Evolutionary conservation across 2,113 vertebrate genomes (phyloP).

Genomic region (Syngnathoides biaculeatus): DNA sequence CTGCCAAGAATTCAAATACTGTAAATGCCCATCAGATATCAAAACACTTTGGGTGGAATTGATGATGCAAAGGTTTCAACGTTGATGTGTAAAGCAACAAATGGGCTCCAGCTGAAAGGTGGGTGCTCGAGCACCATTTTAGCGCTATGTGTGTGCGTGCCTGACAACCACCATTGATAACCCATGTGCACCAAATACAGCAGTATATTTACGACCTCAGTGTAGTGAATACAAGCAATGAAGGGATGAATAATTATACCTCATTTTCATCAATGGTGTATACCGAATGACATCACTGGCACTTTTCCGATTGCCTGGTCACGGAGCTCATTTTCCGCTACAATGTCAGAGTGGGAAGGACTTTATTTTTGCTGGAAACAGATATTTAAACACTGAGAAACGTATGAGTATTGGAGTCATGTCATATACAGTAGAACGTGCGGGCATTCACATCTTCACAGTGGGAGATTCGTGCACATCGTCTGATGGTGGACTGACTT

Average conservation of each 20-base stretch:
- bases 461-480: conserved; percentile 42
- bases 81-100: too few species aligned
- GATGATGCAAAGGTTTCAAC: too few species aligned
- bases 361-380: conserved; percentile 84
- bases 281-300: conserved; percentile 24
- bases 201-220: neutral
- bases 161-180: neutral
- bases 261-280: conserved; percentile 12
- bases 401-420: conserved; percentile 39
- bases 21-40: too few species aligned
- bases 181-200: too few species aligned
- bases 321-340: conserved; percentile 39
- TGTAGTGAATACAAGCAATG: neutral
- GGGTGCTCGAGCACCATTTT: too few species aligned
- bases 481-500: conserved; percentile 44
- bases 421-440: conserved; percentile 46
- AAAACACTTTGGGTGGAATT: too few species aligned
- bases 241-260: conserved; percentile 14
- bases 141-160: too few species aligned
- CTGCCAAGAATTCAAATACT: too few species aligned
- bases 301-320: conserved; percentile 19
- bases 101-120: too few species aligned
- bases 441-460: conserved; percentile 18
- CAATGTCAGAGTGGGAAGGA: conserved; percentile 59
- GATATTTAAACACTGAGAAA: conserved; percentile 72